These are phyloP conservation scores for Psilopogon haemacephalus DNA, from an alignment of 2,113 vertebrate genomes.

Conservation along the genomic window DNA sequence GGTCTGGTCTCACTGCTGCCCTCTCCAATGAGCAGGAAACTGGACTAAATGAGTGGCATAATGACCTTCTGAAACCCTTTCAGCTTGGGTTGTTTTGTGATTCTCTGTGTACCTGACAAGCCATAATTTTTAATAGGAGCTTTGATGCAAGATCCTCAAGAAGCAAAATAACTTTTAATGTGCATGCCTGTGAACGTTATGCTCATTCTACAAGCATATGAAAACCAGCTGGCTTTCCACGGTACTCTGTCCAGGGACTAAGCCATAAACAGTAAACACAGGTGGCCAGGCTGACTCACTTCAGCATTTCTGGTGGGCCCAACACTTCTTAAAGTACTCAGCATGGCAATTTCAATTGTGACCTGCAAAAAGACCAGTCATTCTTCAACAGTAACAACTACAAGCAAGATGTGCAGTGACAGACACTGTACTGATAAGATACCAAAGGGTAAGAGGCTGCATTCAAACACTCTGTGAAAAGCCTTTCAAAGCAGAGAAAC, in stretches of 20 bases:
- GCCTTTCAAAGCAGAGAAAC: not conserved
- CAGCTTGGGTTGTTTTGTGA: accelerated
- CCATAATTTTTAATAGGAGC: not conserved
- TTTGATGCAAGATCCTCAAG: not conserved
- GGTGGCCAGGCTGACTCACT: not conserved
- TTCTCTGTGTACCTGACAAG: not conserved
- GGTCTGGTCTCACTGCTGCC: not conserved
- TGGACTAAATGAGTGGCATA: not conserved
- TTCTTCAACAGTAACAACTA: not conserved
- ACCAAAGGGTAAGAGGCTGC: not conserved
- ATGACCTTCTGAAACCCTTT: not conserved
- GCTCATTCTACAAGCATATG: not conserved
- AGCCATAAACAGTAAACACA: not conserved
- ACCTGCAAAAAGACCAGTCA: not conserved
- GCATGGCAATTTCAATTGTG: not conserved
- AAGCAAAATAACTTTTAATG: not conserved
- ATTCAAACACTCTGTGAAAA: not conserved
- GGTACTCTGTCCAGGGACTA: not conserved
- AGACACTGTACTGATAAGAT: not conserved
- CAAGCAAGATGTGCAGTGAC: not conserved
- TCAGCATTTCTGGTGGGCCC: not conserved
- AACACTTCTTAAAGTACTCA: not conserved
- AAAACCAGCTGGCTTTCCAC: not conserved
- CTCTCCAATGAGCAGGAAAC: not conserved
- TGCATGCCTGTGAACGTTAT: not conserved